Conservation (phyloP, 1,140 invertebrate species). For the Rhopalosiphum padi region DNA sequence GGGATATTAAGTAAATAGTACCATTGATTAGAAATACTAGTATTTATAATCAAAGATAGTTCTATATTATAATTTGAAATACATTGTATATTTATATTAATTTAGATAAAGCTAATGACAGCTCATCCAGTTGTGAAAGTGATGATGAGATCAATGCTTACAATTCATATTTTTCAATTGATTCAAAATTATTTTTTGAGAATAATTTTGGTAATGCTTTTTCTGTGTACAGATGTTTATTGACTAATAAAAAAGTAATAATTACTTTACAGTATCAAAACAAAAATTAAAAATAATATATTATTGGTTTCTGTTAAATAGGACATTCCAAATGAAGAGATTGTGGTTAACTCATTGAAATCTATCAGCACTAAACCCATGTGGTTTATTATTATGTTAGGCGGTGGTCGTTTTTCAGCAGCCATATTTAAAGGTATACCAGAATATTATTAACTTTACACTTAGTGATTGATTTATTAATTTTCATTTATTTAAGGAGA, state of each 20-base stretch:
- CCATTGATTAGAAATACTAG: too few species aligned
- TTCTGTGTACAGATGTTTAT: constrained; percentile 50
- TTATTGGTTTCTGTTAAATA: neutral
- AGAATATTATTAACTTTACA: constrained; percentile 15
- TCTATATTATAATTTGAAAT: neutral
- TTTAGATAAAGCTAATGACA: constrained; percentile 41
- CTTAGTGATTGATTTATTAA: neutral
- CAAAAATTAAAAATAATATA: neutral
- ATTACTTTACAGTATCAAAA: neutral
- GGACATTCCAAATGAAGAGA: constrained; percentile 35
- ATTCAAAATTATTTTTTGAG: constrained; percentile 51
- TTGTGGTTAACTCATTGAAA: constrained; percentile 1
- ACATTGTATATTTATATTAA: constrained; percentile 19
- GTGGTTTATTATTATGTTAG: constrained; percentile 82
- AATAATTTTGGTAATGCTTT: constrained; percentile 42
- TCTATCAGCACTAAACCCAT: constrained; percentile 60
- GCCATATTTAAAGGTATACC: constrained; percentile 77
- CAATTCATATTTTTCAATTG: constrained; percentile 46
- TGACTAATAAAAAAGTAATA: constrained; percentile 37
- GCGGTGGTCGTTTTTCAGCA: constrained; percentile 87
- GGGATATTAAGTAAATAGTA: neutral
- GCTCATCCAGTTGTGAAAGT: constrained; percentile 44
- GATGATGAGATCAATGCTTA: constrained; percentile 44
- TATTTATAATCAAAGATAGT: neutral
- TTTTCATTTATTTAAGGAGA: constrained; percentile 64